phyloP scores from a whole-genome alignment of 2,888 invertebrate genomes.

The Caenorhabditis angaria region DNA sequence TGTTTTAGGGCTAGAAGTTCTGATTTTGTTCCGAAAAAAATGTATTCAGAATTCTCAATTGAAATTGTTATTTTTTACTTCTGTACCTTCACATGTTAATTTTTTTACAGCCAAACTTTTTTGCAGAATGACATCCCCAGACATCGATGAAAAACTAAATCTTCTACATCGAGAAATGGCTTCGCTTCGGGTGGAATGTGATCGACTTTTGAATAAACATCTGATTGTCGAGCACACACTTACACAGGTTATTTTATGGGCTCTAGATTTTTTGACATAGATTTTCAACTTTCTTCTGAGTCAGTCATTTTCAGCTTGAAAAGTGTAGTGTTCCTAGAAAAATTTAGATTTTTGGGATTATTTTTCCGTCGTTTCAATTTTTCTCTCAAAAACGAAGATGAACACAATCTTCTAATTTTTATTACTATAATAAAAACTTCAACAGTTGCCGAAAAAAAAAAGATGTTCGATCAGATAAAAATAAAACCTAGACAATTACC shows the following conservation, averaged over 20 bases:
- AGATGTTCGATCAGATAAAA: not conserved
- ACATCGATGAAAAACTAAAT: conserved; percentile 51
- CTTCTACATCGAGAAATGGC: conserved; percentile 76
- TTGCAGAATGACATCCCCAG: conserved; percentile 37
- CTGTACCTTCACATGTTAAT: not conserved
- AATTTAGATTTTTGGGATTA: not conserved
- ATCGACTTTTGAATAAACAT: conserved; percentile 74
- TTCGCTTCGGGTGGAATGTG: conserved; percentile 77
- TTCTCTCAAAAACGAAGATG: not conserved
- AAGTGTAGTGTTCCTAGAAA: not conserved
- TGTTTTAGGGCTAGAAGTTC: too few species aligned
- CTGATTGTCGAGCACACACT: conserved; percentile 62
- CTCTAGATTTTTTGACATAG: too few species aligned
- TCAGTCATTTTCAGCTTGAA: not conserved
- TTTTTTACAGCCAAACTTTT: not conserved
- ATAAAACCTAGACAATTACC: not conserved
- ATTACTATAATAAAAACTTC: not conserved
- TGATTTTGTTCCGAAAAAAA: too few species aligned
- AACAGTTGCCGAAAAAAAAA: too few species aligned
- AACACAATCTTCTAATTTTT: not conserved
- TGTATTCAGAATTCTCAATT: too few species aligned
- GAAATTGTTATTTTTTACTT: too few species aligned
- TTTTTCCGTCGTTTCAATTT: not conserved
- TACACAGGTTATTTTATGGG: conserved; percentile 42
- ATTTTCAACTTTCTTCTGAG: not conserved